phyloP scores from a whole-genome alignment of 2,113 vertebrate genomes.

The Podiceps cristatus region DNA sequence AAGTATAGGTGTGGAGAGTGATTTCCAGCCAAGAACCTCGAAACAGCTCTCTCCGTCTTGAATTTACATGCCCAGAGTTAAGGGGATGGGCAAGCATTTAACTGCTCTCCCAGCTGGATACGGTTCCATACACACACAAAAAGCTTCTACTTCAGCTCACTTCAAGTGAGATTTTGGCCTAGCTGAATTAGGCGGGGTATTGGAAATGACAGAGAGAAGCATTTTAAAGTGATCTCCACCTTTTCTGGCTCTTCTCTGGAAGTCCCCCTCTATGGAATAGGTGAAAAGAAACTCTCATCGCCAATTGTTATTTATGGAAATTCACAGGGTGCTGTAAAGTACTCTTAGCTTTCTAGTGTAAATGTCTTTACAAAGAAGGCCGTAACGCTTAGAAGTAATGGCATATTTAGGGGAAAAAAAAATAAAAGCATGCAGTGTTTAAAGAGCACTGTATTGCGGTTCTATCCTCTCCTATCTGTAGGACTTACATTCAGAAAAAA shows the following conservation, averaged over 20 bases:
- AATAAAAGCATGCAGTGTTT: neutral
- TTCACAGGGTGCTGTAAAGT: constrained; percentile 47
- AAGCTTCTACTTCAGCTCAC: constrained; percentile 68
- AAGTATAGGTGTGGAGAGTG: constrained; percentile 73
- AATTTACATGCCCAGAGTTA: constrained; percentile 68
- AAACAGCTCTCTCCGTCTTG: constrained; percentile 64
- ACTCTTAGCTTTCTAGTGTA: constrained; percentile 42
- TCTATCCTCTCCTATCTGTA: neutral
- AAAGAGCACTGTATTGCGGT: neutral
- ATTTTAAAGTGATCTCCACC: constrained; percentile 64
- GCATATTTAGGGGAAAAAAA: neutral
- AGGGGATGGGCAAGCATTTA: constrained; percentile 51
- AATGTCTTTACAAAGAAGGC: constrained; percentile 41
- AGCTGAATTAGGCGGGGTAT: constrained; percentile 54
- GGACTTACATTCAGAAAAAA: neutral
- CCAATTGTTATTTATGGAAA: constrained; percentile 58
- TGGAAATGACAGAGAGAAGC: constrained; percentile 53
- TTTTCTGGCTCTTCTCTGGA: constrained; percentile 61
- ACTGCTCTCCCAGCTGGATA: constrained; percentile 48
- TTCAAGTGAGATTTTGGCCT: constrained; percentile 70
- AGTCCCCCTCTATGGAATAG: constrained; percentile 28
- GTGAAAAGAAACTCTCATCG: constrained; percentile 52
- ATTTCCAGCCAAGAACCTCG: constrained; percentile 67
- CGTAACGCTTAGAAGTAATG: neutral
- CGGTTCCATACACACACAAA: constrained; percentile 23